These are phyloP conservation scores for Chloropsis cyanopogon DNA, from an alignment of 2,113 vertebrate species.

Conservation along the genomic window DNA sequence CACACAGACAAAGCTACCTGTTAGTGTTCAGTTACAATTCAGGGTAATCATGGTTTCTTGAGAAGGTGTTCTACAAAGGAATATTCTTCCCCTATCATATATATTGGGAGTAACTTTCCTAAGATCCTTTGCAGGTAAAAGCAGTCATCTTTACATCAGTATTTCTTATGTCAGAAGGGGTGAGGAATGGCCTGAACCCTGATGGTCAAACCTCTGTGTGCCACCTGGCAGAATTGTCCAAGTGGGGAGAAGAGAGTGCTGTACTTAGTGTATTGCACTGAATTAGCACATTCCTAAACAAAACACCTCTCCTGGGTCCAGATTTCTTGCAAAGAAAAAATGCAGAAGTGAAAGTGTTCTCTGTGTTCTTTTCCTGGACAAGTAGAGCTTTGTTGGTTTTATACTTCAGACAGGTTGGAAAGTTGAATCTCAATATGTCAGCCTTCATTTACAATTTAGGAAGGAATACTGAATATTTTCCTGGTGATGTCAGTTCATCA, in stretches of 20 bases:
- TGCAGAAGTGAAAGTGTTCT: not conserved
- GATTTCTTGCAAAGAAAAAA: not conserved
- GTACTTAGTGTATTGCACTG: not conserved
- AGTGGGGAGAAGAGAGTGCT: not conserved
- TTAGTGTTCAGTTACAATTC: not conserved
- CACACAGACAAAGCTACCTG: rapidly evolving
- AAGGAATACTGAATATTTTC: not conserved
- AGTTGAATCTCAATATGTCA: not conserved
- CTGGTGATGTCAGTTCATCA: not conserved
- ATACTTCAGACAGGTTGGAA: not conserved
- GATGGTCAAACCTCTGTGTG: not conserved
- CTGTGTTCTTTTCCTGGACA: not conserved
- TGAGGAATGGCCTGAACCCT: not conserved
- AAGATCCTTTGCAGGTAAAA: not conserved
- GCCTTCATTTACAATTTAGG: not conserved
- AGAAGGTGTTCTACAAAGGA: not conserved
- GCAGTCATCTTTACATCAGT: not conserved
- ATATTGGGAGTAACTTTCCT: not conserved
- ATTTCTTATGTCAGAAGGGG: not conserved
- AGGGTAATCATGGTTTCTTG: not conserved
- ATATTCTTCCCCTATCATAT: not conserved
- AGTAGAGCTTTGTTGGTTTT: not conserved
- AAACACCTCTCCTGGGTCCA: not conserved
- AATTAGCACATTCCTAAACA: not conserved
- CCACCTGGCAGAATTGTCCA: not conserved